Percentiles rank a stretch among this genome's conserved stretches.
Conservation (phyloP, 2,113 vertebrate species). For the Ramphastos sulfuratus region DNA sequence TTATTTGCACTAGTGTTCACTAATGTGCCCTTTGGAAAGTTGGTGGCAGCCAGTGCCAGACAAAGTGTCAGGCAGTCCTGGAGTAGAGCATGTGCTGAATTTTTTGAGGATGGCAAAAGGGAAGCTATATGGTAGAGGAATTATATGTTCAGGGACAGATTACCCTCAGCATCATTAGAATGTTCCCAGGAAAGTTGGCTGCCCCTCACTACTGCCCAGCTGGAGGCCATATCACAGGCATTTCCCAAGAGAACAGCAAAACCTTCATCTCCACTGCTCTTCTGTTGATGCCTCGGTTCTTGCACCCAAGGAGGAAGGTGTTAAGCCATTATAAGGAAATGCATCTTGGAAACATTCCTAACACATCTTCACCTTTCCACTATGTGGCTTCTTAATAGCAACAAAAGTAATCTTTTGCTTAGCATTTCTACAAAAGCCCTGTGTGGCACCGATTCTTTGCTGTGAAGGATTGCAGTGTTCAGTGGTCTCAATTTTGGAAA, state of each 20-base stretch:
- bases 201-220: neutral
- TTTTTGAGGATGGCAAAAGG: neutral
- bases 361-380: neutral
- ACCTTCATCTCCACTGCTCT: neutral
- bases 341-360: neutral
- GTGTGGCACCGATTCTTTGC: neutral
- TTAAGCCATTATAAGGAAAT: neutral
- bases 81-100: fast-evolving
- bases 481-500: neutral
- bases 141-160: neutral
- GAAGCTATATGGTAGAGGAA: neutral
- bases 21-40: neutral
- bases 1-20: neutral
- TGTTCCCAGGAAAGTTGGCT: neutral
- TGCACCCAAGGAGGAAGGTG: neutral
- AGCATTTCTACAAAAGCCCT: neutral
- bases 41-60: neutral
- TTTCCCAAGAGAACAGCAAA: neutral
- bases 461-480: neutral
- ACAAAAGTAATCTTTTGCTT: neutral
- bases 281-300: neutral
- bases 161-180: neutral
- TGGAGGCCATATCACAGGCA: fast-evolving
- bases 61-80: neutral
- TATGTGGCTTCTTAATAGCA: neutral